phyloP scores from a whole-genome alignment of 2,888 invertebrate genomes.

The Nymphalis c-album region DNA sequence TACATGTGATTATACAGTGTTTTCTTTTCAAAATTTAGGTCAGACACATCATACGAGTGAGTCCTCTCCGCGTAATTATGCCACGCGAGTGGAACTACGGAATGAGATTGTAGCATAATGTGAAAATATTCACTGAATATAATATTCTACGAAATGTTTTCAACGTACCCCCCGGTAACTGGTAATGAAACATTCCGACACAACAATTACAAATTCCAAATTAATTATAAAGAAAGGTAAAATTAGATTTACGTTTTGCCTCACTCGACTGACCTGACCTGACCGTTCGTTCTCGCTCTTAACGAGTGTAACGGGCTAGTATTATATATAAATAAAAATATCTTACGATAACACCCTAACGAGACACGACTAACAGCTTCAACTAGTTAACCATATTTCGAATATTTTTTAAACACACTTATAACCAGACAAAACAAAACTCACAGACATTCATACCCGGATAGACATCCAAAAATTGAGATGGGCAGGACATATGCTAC shows the following conservation, averaged over 20 bases:
- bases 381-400: too few species aligned
- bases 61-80: constrained; percentile 37
- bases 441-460: too few species aligned
- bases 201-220: constrained; percentile 3
- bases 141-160: background rate
- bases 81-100: constrained; percentile 33
- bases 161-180: background rate
- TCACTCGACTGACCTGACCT: too few species aligned
- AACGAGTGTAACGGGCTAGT: too few species aligned
- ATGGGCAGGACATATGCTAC: too few species aligned
- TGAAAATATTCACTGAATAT: constrained; percentile 26
- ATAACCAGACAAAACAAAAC: too few species aligned
- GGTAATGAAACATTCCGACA: background rate
- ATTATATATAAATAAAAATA: too few species aligned
- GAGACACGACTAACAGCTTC: too few species aligned
- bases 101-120: constrained; percentile 35
- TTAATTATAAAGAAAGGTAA: constrained; percentile 5
- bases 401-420: too few species aligned
- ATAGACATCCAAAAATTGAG: too few species aligned
- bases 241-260: background rate
- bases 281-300: too few species aligned
- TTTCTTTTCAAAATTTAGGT: constrained; percentile 38
- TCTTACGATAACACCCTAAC: too few species aligned
- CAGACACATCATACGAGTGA: constrained; percentile 34
- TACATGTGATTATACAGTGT: constrained; percentile 22